Evolutionary conservation across 1,140 invertebrate genomes (phyloP), one percentile per base, ranked within the genome.

Genomic region (Papilio aristodemus): DNA sequence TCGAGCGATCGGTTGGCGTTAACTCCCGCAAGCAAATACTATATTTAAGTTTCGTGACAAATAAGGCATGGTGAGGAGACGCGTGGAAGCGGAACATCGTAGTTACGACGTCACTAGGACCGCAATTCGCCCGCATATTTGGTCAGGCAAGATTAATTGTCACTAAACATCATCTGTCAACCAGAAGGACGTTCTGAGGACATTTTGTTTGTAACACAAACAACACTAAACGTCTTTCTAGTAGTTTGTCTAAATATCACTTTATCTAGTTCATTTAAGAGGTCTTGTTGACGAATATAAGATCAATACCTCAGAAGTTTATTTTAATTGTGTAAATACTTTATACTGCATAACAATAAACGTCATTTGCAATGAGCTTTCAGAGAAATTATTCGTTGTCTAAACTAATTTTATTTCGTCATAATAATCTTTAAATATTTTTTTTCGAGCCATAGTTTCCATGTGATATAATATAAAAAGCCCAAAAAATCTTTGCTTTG

Each of bases 81-180:
- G 69, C 58, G 41, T 36, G 62, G 14, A 27, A 13, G 36, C 22
- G 46, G 58, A 69, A 76, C 43, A 68, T 70, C 50, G 68, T 68
- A 74, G 71, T 75, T 74, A 72, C 77, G 72, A 59, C 72, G 76
- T 75, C 80, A 84, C 81, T 84, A 80, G 71, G 77, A 67, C 77
- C 83, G 73, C 83, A 84, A 82, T 79, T 77, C 79, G 72, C 78
- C 79, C 82, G 83, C 78, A 84, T 85, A 83, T 85, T 86, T 85
- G 82, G 85, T 84, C 84, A 84, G 86, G 83, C 80, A 80, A 86
- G 84, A 89, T 89, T 86, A 86, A 89, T 89, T 86, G 80, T 78
- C 75, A 72, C 77, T 78, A 77, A 73, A 81, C 82, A 85, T 84
- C 85, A 86, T 85, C 80, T 84, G 81, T 86, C 84, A 84, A 81